These are phyloP conservation scores for Actinia tenebrosa DNA, from an alignment of 64 coral and sea anemone genomes.

Conservation along the genomic window DNA sequence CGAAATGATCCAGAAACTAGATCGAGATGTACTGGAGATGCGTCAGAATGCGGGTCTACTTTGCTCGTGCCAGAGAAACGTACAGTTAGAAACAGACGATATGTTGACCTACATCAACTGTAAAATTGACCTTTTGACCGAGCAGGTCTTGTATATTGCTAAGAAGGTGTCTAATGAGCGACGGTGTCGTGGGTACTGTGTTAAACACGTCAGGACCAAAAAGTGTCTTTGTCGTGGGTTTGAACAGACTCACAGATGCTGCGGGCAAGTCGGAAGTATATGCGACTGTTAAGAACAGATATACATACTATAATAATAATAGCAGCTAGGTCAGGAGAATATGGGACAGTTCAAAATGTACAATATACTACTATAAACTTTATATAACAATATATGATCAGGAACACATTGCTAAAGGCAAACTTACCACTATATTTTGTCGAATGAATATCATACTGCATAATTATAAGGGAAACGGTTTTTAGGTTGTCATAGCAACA, in stretches of 20 bases:
- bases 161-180: not conserved
- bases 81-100: not conserved
- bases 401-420: too few relatives aligned
- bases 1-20: conserved; percentile 19
- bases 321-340: conserved; percentile 27
- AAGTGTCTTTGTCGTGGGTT: conserved; percentile 59
- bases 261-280: conserved; percentile 31
- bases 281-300: conserved; percentile 35
- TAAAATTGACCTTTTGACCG: conserved; percentile 14
- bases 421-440: too few relatives aligned
- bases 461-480: too few relatives aligned
- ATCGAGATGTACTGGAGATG: not conserved
- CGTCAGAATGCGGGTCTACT: not conserved
- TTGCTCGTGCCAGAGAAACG: not conserved
- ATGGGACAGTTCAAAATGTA: conserved; percentile 41
- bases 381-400: too few relatives aligned
- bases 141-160: conserved; percentile 22
- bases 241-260: conserved; percentile 42
- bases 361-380: not conserved
- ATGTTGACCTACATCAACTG: conserved; percentile 22
- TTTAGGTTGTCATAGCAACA: too few relatives aligned
- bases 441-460: too few relatives aligned
- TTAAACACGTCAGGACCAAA: conserved; percentile 50
- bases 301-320: too few relatives aligned
- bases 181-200: conserved; percentile 41